Evolutionary conservation across 2,113 vertebrate genomes (phyloP).

Genomic region (Cygnus buccinator): DNA sequence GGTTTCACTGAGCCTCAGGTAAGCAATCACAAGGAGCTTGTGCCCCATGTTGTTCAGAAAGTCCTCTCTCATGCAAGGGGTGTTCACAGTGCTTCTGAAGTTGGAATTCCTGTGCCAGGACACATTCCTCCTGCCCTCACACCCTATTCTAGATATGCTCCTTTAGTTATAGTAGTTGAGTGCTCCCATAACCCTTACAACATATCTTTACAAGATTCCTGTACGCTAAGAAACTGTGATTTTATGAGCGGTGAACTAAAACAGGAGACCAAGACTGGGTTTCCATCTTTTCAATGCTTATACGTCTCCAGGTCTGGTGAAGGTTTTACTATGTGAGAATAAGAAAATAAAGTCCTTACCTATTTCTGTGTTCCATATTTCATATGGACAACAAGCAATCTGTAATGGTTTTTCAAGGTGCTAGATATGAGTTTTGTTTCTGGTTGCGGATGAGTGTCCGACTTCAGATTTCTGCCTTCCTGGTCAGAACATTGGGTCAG

Average conservation of each 20-base stretch:
- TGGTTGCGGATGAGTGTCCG: background rate
- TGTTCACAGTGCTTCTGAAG: background rate
- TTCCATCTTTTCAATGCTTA: background rate
- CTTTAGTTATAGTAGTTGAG: background rate
- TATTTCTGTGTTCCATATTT: background rate
- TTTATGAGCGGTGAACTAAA: background rate
- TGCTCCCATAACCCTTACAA: background rate
- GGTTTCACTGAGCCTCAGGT: constrained; percentile 72
- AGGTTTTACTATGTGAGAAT: background rate
- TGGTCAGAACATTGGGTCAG: background rate
- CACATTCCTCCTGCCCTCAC: background rate
- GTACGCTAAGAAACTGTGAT: background rate
- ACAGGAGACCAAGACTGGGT: background rate
- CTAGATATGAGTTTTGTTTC: background rate
- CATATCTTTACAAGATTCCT: background rate
- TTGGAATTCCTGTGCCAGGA: background rate
- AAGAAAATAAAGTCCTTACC: background rate
- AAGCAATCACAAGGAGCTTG: constrained; percentile 41
- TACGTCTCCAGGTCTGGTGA: background rate
- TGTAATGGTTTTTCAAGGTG: background rate
- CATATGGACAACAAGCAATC: background rate
- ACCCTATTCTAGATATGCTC: background rate
- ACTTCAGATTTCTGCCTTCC: background rate
- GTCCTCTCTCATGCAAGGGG: background rate
- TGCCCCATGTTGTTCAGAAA: background rate